Evolutionary conservation across 2,888 invertebrate species (phyloP).

Genomic region (Gymnosoma rotundatum): DNA sequence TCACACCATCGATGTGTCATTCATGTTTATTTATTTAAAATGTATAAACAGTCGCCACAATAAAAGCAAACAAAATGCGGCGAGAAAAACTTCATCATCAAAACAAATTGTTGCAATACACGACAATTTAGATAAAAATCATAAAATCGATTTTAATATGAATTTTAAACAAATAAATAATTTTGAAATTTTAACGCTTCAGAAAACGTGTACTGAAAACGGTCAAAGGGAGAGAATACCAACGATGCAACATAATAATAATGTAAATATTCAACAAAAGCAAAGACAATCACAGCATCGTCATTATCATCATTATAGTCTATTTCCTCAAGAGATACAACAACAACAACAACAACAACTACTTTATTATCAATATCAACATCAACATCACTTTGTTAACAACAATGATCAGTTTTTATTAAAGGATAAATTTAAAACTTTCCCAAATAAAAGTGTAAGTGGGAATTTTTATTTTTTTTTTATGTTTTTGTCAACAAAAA

Average conservation of each 20-base stretch:
- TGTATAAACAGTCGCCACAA: constrained; percentile 43
- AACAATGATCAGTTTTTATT: constrained; percentile 42
- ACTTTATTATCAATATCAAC: neutral
- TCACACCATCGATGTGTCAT: constrained; percentile 60
- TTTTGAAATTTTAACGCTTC: constrained; percentile 18
- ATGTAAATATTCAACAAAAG: constrained; percentile 3
- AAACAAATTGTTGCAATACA: constrained; percentile 12
- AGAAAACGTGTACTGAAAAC: constrained; percentile 27
- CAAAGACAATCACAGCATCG: neutral
- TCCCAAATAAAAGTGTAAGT: constrained; percentile 37
- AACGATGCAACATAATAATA: constrained; percentile 18
- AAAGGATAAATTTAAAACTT: constrained; percentile 60
- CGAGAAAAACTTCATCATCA: neutral
- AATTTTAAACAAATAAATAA: constrained; percentile 40
- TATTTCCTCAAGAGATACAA: neutral
- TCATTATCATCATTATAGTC: too few relatives aligned
- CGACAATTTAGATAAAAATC: constrained; percentile 37
- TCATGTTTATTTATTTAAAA: constrained; percentile 67
- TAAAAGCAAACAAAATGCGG: neutral
- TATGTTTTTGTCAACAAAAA: too few relatives aligned
- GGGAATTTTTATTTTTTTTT: too few relatives aligned
- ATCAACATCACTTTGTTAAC: neutral
- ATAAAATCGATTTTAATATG: constrained; percentile 43
- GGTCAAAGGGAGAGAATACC: constrained; percentile 25
- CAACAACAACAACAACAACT: neutral